Percentiles rank a stretch among this genome's conserved stretches.
These are phyloP conservation scores for Aldrovandia affinis DNA, from an alignment of 2,797 vertebrate genomes.

Conservation along the genomic window DNA sequence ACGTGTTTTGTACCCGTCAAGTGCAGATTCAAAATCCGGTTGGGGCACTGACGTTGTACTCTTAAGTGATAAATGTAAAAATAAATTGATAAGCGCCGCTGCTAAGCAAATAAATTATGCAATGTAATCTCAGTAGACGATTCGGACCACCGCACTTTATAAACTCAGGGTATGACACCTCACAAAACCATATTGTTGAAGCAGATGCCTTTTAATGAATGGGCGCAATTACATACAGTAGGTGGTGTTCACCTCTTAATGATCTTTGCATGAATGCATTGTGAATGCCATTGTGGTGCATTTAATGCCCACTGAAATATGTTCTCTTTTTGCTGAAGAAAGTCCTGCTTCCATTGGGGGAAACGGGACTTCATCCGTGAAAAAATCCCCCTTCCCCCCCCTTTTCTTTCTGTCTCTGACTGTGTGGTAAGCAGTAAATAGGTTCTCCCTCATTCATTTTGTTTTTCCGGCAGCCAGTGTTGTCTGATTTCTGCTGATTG, in stretches of 20 bases:
- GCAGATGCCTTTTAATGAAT: background rate
- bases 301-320: background rate
- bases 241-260: background rate
- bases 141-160: background rate
- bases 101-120: background rate
- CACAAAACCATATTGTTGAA: background rate
- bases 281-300: background rate
- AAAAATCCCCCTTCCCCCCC: conserved; percentile 52
- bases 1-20: background rate
- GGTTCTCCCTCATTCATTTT: conserved; percentile 43
- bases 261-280: background rate
- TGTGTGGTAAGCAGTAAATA: conserved; percentile 53
- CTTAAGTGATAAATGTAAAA: background rate
- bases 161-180: background rate
- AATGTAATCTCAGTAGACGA: background rate
- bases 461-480: conserved; percentile 41
- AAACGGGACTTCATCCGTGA: conserved; percentile 23
- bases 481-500: conserved; percentile 52
- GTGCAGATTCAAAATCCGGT: background rate
- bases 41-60: background rate
- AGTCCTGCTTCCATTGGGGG: background rate
- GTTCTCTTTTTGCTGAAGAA: background rate
- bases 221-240: background rate
- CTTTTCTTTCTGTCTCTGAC: conserved; percentile 36
- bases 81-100: background rate